Conservation (phyloP, 2,797 vertebrate species). For the Lepilemur ruficaudatus region DNA sequence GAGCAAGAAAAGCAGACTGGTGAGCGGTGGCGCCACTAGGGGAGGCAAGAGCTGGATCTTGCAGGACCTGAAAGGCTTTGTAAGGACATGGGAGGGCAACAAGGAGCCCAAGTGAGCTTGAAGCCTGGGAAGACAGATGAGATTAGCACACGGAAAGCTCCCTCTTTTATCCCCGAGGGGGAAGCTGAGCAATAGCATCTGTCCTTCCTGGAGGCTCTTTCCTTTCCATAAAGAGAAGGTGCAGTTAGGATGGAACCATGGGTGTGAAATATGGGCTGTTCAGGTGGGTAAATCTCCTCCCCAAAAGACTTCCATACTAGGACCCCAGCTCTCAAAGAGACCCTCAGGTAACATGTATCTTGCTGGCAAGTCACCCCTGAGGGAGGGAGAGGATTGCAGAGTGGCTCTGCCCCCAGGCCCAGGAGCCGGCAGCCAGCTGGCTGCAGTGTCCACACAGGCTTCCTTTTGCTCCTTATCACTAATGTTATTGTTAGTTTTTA, state of each 20-base stretch:
- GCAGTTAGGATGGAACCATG: not conserved
- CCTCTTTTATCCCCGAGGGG: not conserved
- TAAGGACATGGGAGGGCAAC: not conserved
- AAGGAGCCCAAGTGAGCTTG: not conserved
- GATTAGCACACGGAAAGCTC: not conserved
- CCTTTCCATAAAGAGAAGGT: not conserved
- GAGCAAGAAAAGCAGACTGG: not conserved
- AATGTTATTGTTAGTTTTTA: not conserved
- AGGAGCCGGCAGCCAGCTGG: constrained; percentile 5
- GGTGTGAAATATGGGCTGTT: not conserved
- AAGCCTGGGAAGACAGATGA: not conserved
- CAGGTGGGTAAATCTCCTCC: not conserved
- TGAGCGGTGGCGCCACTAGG: not conserved
- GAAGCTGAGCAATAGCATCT: not conserved
- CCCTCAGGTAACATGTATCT: not conserved
- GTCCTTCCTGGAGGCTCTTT: not conserved
- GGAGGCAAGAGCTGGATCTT: no score
- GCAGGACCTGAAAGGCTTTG: not conserved
- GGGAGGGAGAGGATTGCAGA: not conserved
- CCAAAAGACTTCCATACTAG: not conserved
- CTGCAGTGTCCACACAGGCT: not conserved
- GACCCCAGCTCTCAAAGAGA: not conserved
- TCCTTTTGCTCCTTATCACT: constrained; percentile 21
- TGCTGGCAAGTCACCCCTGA: not conserved
- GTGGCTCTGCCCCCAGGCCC: not conserved